Evolutionary conservation across 2,797 vertebrate genomes (phyloP).

Genomic region (Macropodus opercularis): DNA sequence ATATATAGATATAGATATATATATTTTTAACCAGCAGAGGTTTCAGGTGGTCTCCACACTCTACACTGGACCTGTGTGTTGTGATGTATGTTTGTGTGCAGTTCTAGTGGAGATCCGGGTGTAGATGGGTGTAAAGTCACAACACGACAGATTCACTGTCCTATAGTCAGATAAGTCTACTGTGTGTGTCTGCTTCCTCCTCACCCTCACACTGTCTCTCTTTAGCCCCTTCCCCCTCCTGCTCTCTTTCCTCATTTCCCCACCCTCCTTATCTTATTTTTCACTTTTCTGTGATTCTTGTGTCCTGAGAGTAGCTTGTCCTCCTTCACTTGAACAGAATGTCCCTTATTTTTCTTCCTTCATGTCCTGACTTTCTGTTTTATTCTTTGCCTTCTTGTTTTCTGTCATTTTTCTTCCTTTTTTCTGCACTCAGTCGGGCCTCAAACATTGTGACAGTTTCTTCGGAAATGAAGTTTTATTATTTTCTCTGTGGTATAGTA

Average conservation of each 20-base stretch:
- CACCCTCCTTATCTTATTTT: constrained; percentile 1
- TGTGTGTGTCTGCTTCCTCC: constrained; percentile 19
- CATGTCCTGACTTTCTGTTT: constrained; percentile 17
- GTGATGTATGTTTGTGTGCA: constrained; percentile 41
- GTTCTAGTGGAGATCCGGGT: constrained; percentile 38
- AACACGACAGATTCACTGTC: constrained; percentile 54
- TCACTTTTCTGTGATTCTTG: background rate
- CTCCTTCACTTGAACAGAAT: constrained; percentile 7
- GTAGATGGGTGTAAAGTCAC: constrained; percentile 42
- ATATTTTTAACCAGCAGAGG: constrained; percentile 1
- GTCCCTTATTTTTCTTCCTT: constrained; percentile 22
- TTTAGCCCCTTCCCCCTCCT: constrained; percentile 4
- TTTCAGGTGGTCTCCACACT: constrained; percentile 52
- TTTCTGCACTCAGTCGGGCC: constrained; percentile 19
- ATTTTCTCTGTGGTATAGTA: constrained; percentile 30
- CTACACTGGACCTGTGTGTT: constrained; percentile 41
- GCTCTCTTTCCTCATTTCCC: constrained; percentile 6
- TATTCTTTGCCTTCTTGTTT: constrained; percentile 32
- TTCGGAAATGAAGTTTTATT: constrained; percentile 47
- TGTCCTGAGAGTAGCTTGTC: constrained; percentile 1
- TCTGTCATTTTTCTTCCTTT: constrained; percentile 10
- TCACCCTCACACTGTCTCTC: background rate
- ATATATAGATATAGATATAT: no score
- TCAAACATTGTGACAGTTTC: constrained; percentile 39
- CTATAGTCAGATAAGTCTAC: constrained; percentile 34